These are phyloP conservation scores for Bombus affinis DNA, from an alignment of 1,140 invertebrate genomes.

Conservation along the genomic window DNA sequence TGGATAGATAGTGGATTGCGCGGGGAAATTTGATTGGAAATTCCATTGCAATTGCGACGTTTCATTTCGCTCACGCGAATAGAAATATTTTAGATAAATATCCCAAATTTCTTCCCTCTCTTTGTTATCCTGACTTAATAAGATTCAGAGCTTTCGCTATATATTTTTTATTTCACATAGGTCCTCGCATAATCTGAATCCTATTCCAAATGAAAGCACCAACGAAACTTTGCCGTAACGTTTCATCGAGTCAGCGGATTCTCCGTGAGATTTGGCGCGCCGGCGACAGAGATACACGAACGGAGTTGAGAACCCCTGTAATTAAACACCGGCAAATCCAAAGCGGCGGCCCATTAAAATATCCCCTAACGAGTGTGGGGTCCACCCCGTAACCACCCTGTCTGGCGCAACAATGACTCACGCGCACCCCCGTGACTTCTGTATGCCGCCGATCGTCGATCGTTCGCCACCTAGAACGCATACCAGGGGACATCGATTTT, in stretches of 20 bases:
- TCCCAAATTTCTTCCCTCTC: neutral
- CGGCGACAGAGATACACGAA: neutral
- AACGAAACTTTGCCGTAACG: neutral
- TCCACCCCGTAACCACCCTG: slow-evolving; percentile 67
- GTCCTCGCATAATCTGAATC: neutral
- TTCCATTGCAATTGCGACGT: neutral
- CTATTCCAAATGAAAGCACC: neutral
- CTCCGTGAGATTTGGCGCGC: neutral
- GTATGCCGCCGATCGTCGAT: slow-evolving; percentile 59
- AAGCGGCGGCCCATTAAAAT: slow-evolving; percentile 73
- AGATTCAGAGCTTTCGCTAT: neutral
- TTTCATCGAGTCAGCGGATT: slow-evolving; percentile 23
- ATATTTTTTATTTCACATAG: neutral
- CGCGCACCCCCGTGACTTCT: slow-evolving; percentile 65
- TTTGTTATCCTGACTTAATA: neutral
- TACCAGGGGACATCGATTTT: slow-evolving; percentile 7
- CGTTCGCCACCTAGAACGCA: slow-evolving; percentile 42
- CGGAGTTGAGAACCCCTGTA: slow-evolving; percentile 66
- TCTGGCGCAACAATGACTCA: slow-evolving; percentile 74
- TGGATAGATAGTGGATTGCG: too few relatives aligned
- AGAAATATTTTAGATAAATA: neutral
- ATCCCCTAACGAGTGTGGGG: slow-evolving; percentile 71
- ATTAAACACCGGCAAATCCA: slow-evolving; percentile 74
- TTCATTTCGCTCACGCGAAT: too few relatives aligned
- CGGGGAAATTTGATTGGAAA: neutral